Evolutionary conservation across 2,888 invertebrate genomes (phyloP).

Genomic region (Lingula anatina): DNA sequence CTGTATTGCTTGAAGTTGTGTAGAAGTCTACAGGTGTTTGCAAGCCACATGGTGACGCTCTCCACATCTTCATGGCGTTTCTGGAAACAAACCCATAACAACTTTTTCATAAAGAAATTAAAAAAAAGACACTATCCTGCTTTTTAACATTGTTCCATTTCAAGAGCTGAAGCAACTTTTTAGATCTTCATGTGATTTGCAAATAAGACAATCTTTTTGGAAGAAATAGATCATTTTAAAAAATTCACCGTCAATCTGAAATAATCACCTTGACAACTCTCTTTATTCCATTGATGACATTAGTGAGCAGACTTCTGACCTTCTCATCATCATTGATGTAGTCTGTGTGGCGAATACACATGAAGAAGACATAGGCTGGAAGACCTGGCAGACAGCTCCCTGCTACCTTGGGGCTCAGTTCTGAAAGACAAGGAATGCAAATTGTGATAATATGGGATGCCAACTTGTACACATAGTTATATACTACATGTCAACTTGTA

Average conservation of each 20-base stretch:
- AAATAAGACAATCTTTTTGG: too few relatives aligned
- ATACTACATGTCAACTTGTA: too few relatives aligned
- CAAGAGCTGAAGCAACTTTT: too few relatives aligned
- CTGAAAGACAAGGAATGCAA: slow-evolving; percentile 26
- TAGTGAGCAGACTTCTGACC: slow-evolving; percentile 67
- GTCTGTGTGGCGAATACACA: slow-evolving; percentile 95
- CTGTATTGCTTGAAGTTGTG: slow-evolving; percentile 94
- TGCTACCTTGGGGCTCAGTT: slow-evolving; percentile 53
- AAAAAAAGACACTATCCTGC: not conserved
- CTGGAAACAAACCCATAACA: slow-evolving; percentile 28
- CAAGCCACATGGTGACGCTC: slow-evolving; percentile 63
- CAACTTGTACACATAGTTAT: not conserved
- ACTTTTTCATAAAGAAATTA: not conserved
- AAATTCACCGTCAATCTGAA: too few relatives aligned
- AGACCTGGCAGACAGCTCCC: slow-evolving; percentile 66
- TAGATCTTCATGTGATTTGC: too few relatives aligned
- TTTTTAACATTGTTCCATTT: not conserved
- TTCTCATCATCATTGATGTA: slow-evolving; percentile 91
- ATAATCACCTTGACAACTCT: slow-evolving; percentile 59
- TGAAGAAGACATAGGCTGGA: slow-evolving; percentile 92
- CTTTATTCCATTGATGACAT: slow-evolving; percentile 73
- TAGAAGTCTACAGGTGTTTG: slow-evolving; percentile 70
- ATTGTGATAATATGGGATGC: not conserved
- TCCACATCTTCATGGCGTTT: slow-evolving; percentile 75
- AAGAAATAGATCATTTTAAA: too few relatives aligned